Evolutionary conservation across 2,113 vertebrate species (phyloP).

Genomic region (Nesospiza acunhae): DNA sequence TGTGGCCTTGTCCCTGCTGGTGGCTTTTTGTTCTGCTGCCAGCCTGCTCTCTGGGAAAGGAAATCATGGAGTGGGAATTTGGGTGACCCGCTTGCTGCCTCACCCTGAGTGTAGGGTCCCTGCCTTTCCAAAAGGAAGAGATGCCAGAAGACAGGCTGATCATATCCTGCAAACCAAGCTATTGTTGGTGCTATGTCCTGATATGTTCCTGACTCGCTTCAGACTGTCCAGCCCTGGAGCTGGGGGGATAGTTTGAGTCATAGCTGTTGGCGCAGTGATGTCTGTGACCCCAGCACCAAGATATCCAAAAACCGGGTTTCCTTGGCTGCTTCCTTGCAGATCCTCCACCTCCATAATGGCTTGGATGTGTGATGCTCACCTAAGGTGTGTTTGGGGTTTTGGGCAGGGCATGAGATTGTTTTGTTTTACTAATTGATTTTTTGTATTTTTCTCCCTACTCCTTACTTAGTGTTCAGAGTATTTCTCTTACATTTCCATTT

Average conservation of each 20-base stretch:
- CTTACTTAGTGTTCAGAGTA: not conserved
- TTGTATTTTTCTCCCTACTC: not conserved
- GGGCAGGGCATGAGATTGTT: not conserved
- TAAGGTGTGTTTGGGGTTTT: not conserved
- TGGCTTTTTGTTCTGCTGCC: not conserved
- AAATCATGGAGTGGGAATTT: not conserved
- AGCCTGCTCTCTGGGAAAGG: not conserved
- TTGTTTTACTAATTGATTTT: not conserved
- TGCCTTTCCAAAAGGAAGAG: not conserved
- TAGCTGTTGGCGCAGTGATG: not conserved
- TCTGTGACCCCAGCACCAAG: not conserved
- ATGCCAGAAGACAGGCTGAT: not conserved
- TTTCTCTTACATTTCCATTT: not conserved
- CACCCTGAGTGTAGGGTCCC: no score
- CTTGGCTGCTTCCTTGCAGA: not conserved
- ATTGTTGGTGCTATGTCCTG: accelerated
- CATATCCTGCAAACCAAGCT: not conserved
- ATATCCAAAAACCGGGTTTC: not conserved
- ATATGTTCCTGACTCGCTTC: no score
- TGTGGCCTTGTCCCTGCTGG: not conserved
- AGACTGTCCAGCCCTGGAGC: not conserved
- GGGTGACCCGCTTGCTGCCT: not conserved
- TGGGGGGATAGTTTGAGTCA: not conserved
- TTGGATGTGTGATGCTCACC: not conserved
- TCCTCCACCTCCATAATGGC: not conserved